These are phyloP conservation scores for Pectinophora gossypiella DNA, from an alignment of 1,140 invertebrate species.

Conservation along the genomic window DNA sequence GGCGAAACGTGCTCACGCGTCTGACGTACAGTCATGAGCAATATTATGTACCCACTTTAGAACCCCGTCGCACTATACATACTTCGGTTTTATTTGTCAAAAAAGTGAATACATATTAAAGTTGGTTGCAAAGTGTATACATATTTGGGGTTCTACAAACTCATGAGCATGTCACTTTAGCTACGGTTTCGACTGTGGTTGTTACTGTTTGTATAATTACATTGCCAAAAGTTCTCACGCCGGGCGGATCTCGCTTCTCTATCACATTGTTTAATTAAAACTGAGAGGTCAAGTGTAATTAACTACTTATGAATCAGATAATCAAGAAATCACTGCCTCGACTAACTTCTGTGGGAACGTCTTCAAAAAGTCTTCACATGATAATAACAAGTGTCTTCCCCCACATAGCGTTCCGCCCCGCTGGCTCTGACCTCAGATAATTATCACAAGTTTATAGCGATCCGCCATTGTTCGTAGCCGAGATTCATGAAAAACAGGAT, in stretches of 20 bases:
- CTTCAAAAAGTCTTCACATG: constrained; percentile 72
- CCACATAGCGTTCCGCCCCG: constrained; percentile 62
- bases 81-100: too few relatives aligned
- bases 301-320: constrained; percentile 64
- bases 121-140: too few relatives aligned
- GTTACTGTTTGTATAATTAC: neutral
- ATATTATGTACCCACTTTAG: too few relatives aligned
- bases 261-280: constrained; percentile 48
- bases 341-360: constrained; percentile 58
- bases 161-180: constrained; percentile 3
- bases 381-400: constrained; percentile 52
- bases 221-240: neutral
- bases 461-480: constrained; percentile 59
- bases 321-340: constrained; percentile 59
- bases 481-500: constrained; percentile 46
- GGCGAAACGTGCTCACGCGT: too few relatives aligned
- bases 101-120: too few relatives aligned
- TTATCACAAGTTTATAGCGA: constrained; percentile 64
- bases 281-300: constrained; percentile 53
- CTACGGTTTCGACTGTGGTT: constrained; percentile 7
- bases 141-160: too few relatives aligned
- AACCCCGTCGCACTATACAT: too few relatives aligned
- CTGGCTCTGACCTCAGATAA: constrained; percentile 61
- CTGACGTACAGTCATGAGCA: too few relatives aligned
- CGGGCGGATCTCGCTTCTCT: constrained; percentile 21